These are phyloP conservation scores for Ameiurus melas DNA, from an alignment of 2,113 vertebrate genomes.

Conservation along the genomic window DNA sequence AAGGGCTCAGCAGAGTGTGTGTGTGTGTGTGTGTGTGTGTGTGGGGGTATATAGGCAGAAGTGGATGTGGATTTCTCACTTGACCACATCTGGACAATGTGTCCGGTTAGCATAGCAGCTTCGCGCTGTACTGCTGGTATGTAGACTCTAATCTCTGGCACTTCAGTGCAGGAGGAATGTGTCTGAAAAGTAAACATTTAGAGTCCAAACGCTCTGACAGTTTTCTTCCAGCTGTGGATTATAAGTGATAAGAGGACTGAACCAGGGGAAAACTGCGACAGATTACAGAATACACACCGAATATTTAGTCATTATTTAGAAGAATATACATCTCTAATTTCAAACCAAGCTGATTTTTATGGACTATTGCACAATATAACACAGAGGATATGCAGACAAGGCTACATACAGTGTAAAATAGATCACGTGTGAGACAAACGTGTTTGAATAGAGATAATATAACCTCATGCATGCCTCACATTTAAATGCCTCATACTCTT, in stretches of 20 bases:
- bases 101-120: constrained; percentile 24
- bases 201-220: neutral
- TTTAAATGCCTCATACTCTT: neutral
- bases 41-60: too few species aligned
- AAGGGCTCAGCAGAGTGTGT: constrained; percentile 6
- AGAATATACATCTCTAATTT: neutral
- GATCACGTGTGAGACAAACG: neutral
- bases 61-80: constrained; percentile 17
- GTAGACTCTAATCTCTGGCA: constrained; percentile 46
- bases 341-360: neutral
- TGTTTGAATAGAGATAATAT: neutral
- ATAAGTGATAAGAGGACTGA: constrained; percentile 3
- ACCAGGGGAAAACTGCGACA: constrained; percentile 36
- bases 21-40: too few species aligned
- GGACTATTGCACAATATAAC: neutral
- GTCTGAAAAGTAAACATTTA: constrained; percentile 49
- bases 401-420: neutral
- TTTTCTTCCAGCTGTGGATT: neutral
- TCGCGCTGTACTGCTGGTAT: constrained; percentile 42
- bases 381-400: neutral
- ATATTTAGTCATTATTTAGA: neutral
- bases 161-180: constrained; percentile 32
- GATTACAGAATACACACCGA: neutral
- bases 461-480: neutral
- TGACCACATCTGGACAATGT: constrained; percentile 34